A percentile compares a stretch with the other conserved stretches of the same genome.
These are phyloP conservation scores for Microcebus ravelobensis DNA, from an alignment of 2,113 vertebrate genomes.

Conservation along the genomic window DNA sequence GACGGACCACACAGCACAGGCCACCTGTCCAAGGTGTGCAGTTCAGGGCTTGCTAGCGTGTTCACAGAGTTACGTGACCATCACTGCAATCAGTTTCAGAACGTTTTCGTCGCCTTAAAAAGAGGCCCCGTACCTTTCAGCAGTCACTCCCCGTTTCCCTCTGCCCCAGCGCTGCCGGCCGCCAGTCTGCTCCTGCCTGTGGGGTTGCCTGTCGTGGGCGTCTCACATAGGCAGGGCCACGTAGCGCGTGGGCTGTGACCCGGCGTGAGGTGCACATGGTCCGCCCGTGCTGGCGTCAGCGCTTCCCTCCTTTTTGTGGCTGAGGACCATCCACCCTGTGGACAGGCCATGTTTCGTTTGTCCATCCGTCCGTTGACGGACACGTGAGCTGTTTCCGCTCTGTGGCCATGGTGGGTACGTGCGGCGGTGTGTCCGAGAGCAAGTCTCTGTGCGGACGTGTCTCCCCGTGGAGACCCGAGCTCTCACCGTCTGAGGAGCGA, in stretches of 20 bases:
- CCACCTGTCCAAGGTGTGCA: background rate
- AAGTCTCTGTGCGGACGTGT: too few species aligned
- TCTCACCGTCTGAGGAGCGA: too few species aligned
- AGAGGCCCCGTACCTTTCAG: too few species aligned
- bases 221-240: background rate
- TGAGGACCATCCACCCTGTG: background rate
- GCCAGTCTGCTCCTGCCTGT: background rate
- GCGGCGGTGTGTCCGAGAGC: too few species aligned
- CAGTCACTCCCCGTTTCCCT: background rate
- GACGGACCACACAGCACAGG: accelerated
- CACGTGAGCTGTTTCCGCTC: too few species aligned
- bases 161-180: background rate
- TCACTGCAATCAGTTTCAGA: background rate
- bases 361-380: too few species aligned
- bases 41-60: too few species aligned
- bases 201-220: background rate
- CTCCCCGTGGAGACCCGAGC: too few species aligned
- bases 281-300: background rate
- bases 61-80: too few species aligned
- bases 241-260: background rate
- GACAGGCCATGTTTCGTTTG: too few species aligned
- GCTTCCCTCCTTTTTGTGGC: background rate
- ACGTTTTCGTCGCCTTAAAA: background rate
- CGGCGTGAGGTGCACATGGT: background rate
- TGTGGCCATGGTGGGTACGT: too few species aligned